Percentiles rank a stretch among this genome's conserved stretches.
Conservation (phyloP, 2,888 invertebrate species). For the Philonicus albiceps region DNA sequence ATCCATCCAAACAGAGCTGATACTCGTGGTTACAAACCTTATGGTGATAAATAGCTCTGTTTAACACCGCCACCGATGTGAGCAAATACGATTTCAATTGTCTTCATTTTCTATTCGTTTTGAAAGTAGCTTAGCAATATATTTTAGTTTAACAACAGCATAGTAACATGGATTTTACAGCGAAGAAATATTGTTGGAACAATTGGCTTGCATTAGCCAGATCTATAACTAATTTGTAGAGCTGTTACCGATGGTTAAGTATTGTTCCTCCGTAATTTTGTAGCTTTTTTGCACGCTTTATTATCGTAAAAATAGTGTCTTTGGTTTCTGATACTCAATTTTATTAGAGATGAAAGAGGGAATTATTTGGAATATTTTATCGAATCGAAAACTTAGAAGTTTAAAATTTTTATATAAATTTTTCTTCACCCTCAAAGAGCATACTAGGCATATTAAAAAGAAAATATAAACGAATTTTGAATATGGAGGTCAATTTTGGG, state of each 20-base stretch:
- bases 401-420: too few relatives aligned
- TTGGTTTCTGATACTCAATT: too few relatives aligned
- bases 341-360: too few relatives aligned
- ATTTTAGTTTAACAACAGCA: not conserved
- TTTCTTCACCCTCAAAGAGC: too few relatives aligned
- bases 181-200: not conserved
- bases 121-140: not conserved
- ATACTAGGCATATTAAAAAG: too few relatives aligned
- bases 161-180: not conserved
- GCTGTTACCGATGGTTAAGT: not conserved
- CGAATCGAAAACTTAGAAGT: too few relatives aligned
- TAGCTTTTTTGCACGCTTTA: too few relatives aligned
- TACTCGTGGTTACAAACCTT: not conserved
- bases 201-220: not conserved
- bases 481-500: too few relatives aligned
- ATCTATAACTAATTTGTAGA: not conserved
- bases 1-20: not conserved
- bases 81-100: not conserved
- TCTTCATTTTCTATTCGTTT: not conserved
- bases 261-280: not conserved
- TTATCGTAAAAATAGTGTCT: too few relatives aligned
- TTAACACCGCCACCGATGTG: not conserved
- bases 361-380: too few relatives aligned
- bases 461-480: too few relatives aligned
- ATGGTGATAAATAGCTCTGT: not conserved